Evolutionary conservation across 2,113 vertebrate species (phyloP), one percentile per base, ranked within the genome.

Genomic region (Rhinogobius similis): DNA sequence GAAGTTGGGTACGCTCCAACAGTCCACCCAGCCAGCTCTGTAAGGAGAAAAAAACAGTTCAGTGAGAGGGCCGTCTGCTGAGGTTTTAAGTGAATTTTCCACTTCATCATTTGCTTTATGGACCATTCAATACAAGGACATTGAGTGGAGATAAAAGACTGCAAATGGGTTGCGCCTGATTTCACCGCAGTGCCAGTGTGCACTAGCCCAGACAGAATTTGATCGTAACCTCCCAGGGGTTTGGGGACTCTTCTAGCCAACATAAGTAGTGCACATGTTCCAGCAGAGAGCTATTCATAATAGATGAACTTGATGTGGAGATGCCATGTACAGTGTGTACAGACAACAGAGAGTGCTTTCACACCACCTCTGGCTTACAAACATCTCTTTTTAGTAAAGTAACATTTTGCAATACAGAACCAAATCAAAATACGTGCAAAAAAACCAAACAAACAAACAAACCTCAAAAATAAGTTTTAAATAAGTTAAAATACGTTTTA

Each of bases 1-100:
- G 84, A 99, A 94, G 78, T 95, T 96, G 0, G 97, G 98, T 44
- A 99, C 96, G 21, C 94, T 96, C 97, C 98, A 99, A 90, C 98
- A 99, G 73, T 99, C 97, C 82, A 99, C 94, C 98, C 98, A 99
- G 75, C 96, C 96, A 74, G 92, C 90, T 90, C 98, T 99, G 80
- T 48, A 27, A 79, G 18, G 46, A 85, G 27, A 3, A 65, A 3
- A 65, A 3, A 65, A 75, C 36, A 63, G n/a, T 6, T 29, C 14
- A 38, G 41, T 84, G 53, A 74, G 65, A 14, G 39, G 20, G 48
- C 14, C 75, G 56, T 70, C 61, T 12, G n/a, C 53, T 32, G 41
- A 23, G 66, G 75, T 78, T 52, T 72, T 77, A 36, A 65, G 56
- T 39, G 41, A 69, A 78, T 87, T 82, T 83, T 76, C 63, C 76